These are phyloP conservation scores for Discoglossus pictus DNA, from an alignment of 2,797 vertebrate genomes.

Conservation along the genomic window DNA sequence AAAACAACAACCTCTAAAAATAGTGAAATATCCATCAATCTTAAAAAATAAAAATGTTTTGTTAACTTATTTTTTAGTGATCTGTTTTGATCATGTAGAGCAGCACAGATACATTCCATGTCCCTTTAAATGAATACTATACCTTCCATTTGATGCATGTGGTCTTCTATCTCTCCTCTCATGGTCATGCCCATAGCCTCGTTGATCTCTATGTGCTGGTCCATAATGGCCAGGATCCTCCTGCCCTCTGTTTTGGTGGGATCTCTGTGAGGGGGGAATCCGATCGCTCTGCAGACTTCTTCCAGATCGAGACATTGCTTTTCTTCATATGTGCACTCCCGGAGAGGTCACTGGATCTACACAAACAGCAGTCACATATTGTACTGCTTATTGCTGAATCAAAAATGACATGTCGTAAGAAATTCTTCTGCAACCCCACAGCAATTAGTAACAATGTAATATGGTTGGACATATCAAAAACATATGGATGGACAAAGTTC, in stretches of 20 bases:
- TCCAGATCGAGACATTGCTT: slow-evolving; percentile 24
- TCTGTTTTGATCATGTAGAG: too few relatives aligned
- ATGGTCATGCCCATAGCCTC: background rate
- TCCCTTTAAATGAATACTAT: too few relatives aligned
- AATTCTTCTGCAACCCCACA: slow-evolving; percentile 21
- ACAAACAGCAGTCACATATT: slow-evolving; percentile 23
- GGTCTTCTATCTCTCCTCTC: slow-evolving; percentile 24
- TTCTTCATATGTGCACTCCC: background rate
- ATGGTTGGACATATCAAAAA: slow-evolving; percentile 17
- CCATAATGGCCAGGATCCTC: slow-evolving; percentile 5
- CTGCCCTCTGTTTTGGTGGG: slow-evolving; percentile 3
- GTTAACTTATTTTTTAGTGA: too few relatives aligned
- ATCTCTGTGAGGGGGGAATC: slow-evolving; percentile 29
- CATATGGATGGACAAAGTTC: slow-evolving; percentile 21
- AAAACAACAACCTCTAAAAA: too few relatives aligned
- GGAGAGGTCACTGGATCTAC: background rate
- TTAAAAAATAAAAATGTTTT: too few relatives aligned
- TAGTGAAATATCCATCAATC: too few relatives aligned
- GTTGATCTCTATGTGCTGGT: background rate
- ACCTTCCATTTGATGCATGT: slow-evolving; percentile 34
- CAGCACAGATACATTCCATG: too few relatives aligned
- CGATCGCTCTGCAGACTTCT: slow-evolving; percentile 17
- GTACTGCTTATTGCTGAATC: slow-evolving; percentile 21
- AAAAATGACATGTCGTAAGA: slow-evolving; percentile 27
- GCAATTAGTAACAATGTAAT: slow-evolving; percentile 12